These are phyloP conservation scores for Paratrypauchen microcephalus DNA, from an alignment of 2,797 vertebrate genomes.

Conservation along the genomic window DNA sequence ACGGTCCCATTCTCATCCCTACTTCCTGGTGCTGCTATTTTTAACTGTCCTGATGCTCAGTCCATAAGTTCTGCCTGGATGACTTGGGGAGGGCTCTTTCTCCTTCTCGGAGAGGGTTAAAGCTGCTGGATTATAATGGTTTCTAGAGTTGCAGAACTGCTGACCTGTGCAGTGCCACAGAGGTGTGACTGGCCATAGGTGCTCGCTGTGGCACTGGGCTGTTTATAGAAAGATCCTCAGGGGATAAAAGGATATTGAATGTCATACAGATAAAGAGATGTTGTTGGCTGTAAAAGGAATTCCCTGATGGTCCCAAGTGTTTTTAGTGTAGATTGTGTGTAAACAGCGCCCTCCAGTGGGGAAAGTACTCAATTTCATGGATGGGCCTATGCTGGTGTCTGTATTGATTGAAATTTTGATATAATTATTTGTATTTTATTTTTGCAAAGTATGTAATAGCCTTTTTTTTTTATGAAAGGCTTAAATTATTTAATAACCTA, in stretches of 20 bases:
- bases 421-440: neutral
- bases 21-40: constrained; percentile 69
- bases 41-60: constrained; percentile 64
- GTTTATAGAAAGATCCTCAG: too few species aligned
- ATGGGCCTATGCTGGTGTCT: neutral
- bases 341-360: constrained; percentile 66
- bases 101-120: constrained; percentile 33
- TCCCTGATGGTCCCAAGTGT: constrained; percentile 3
- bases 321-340: constrained; percentile 11
- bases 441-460: too few species aligned
- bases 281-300: neutral
- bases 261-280: neutral
- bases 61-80: constrained; percentile 70
- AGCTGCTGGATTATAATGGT: constrained; percentile 31
- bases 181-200: too few species aligned
- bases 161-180: constrained; percentile 24
- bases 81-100: constrained; percentile 62
- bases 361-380: constrained; percentile 19
- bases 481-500: neutral
- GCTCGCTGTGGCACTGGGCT: too few species aligned
- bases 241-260: too few species aligned
- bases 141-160: constrained; percentile 35
- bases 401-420: neutral
- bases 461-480: neutral
- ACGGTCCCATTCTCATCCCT: constrained; percentile 63